These are phyloP conservation scores for Sebastolobus alascanus DNA, from an alignment of 2,797 vertebrate species.

Conservation along the genomic window DNA sequence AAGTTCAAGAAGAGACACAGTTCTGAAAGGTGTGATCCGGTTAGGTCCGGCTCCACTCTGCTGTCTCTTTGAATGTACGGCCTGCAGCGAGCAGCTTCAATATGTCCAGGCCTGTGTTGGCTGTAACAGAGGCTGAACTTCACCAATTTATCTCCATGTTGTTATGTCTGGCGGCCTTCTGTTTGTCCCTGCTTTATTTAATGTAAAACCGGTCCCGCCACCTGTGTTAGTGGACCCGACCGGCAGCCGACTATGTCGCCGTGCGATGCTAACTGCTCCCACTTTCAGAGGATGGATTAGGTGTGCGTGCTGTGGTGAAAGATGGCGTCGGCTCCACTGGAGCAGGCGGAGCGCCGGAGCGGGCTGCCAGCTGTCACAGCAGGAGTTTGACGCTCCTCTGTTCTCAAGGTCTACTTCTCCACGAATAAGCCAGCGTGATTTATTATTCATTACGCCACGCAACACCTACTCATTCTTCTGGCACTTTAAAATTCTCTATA, in stretches of 20 bases:
- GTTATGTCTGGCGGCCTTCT: conserved; percentile 68
- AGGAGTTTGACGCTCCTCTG: conserved; percentile 67
- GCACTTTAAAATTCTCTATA: conserved; percentile 74
- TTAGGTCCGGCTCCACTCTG: not conserved
- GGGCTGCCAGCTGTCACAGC: conserved; percentile 69
- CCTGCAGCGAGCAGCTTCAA: not conserved
- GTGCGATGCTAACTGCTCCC: conserved; percentile 37
- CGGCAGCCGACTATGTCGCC: conserved; percentile 47
- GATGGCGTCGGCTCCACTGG: conserved; percentile 33
- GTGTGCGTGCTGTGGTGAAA: conserved; percentile 30
- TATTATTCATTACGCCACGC: conserved; percentile 78
- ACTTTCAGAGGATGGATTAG: conserved; percentile 71
- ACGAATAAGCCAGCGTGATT: conserved; percentile 65
- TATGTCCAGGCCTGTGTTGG: conserved; percentile 24
- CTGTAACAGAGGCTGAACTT: conserved; percentile 35
- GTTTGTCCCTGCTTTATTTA: conserved; percentile 69
- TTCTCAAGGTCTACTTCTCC: conserved; percentile 74
- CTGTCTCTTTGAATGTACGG: conserved; percentile 17
- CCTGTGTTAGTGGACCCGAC: conserved; percentile 61
- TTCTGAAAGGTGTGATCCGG: conserved; percentile 28
- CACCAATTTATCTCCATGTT: conserved; percentile 77
- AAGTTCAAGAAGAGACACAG: conserved; percentile 12
- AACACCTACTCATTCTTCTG: conserved; percentile 75
- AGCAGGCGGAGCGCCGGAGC: conserved; percentile 40
- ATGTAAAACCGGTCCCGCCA: conserved; percentile 47